phyloP scores from a whole-genome alignment of 2,888 invertebrate species.

The Taenaris catops region DNA sequence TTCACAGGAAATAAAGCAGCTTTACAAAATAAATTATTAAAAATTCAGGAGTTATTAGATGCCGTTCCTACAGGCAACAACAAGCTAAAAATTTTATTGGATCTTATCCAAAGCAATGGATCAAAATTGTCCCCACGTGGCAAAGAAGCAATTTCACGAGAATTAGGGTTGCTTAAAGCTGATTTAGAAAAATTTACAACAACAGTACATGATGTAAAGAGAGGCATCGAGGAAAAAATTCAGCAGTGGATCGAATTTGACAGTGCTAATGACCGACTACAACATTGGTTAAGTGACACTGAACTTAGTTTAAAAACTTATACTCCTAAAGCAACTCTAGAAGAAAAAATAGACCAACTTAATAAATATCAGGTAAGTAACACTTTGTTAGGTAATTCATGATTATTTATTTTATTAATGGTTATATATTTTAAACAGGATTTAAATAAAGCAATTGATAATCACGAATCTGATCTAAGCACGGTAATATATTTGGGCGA shows the following conservation, averaged over 20 bases:
- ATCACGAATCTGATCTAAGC: slow-evolving; percentile 84
- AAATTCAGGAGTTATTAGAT: slow-evolving; percentile 90
- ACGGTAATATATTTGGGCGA: slow-evolving; percentile 87
- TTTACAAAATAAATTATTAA: slow-evolving; percentile 89
- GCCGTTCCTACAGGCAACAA: slow-evolving; percentile 87
- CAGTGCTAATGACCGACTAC: slow-evolving; percentile 88
- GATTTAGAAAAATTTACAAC: slow-evolving; percentile 91
- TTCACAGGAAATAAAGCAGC: slow-evolving; percentile 92
- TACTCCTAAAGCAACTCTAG: slow-evolving; percentile 88
- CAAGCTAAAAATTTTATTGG: slow-evolving; percentile 87
- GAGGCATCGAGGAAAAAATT: slow-evolving; percentile 89
- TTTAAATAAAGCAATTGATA: slow-evolving; percentile 86
- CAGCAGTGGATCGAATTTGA: slow-evolving; percentile 97
- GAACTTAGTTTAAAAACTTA: slow-evolving; percentile 93
- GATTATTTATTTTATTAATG: slow-evolving; percentile 30
- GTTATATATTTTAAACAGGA: slow-evolving; percentile 81
- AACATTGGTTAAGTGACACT: slow-evolving; percentile 91
- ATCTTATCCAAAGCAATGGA: slow-evolving; percentile 85
- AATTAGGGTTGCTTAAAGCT: slow-evolving; percentile 87
- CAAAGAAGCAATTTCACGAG: slow-evolving; percentile 91
- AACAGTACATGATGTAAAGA: slow-evolving; percentile 87
- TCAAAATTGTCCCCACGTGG: slow-evolving; percentile 88
- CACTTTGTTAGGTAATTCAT: too few relatives aligned
- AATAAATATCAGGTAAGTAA: slow-evolving; percentile 91
- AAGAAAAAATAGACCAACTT: slow-evolving; percentile 94